Evolutionary conservation across 2,113 vertebrate genomes (phyloP), one percentile per base, ranked within the genome.

Genomic region (Pavo muticus): DNA sequence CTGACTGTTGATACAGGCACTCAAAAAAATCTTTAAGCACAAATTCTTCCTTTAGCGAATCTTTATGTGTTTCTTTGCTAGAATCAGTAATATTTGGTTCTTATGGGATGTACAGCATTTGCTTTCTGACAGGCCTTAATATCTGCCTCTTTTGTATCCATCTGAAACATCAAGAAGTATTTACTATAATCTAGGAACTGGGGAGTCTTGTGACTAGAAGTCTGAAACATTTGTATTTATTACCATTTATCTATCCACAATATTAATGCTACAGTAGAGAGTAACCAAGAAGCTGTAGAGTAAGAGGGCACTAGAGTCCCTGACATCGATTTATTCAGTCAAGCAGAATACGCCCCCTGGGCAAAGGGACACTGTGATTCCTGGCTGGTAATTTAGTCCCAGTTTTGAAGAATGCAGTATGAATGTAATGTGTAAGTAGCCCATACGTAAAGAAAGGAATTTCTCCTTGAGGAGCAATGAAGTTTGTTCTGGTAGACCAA

Each of bases 71-170:
- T 59, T 57, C 73, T 92, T 56, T 93, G 24, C 54, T 92, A 65
- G 67, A 85, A 87, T 27, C 1, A 2, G 71, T 82, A 95, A 79
- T 87, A 95, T 88, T 95, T 91, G 90, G 60, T 81, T 42, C 56
- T 84, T 77, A 25, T n/a, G 61, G 61, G 75, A 68, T 90, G 91
- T 88, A 84, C 18, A 56, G 23, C 48, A 40, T 80, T 95, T 95
- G 20, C 25, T 91, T 95, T 93, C 59, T 45, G 65, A 52, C 72
- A 93, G 64, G 18, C 68, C 39, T 90, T 91, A 95, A 91, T 93
- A 95, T 88, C 50, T 83, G 35, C 52, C 32, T 93, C 50, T 86
- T 92, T 24, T 45, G 47, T 84, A 74, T 39, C 47, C 63, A 16
- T 63, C 68, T 85, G 87, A 94, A 91, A 83, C 8, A 47, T 82